Percentiles rank a stretch among this genome's conserved stretches.
These are phyloP conservation scores for Harpalus rubripes DNA, from an alignment of 2,888 invertebrate species.

Conservation along the genomic window DNA sequence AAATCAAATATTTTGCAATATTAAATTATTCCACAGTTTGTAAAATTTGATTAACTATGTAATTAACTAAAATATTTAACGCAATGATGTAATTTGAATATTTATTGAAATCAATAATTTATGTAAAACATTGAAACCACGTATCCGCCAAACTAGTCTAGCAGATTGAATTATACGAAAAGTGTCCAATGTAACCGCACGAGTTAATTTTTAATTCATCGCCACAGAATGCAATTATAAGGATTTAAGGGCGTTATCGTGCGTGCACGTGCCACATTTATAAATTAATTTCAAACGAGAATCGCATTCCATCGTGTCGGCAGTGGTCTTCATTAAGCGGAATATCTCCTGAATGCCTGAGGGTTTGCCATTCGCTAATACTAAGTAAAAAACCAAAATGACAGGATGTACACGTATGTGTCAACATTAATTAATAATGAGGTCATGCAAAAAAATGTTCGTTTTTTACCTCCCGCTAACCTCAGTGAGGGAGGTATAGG, in stretches of 20 bases:
- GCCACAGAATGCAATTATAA: conserved; percentile 51
- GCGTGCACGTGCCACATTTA: background rate
- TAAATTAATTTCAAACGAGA: background rate
- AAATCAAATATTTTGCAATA: background rate
- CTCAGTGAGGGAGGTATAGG: no score
- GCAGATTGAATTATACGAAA: background rate
- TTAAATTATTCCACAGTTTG: background rate
- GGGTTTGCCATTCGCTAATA: background rate
- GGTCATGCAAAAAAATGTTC: no score
- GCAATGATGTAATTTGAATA: conserved; percentile 17
- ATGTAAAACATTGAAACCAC: background rate
- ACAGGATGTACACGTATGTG: no score
- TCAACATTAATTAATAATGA: no score
- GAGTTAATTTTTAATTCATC: conserved; percentile 49
- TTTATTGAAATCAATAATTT: conserved; percentile 22
- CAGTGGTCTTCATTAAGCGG: background rate
- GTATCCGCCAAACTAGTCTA: background rate
- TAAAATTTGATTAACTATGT: background rate
- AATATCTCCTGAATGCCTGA: background rate
- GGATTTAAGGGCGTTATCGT: conserved; percentile 33
- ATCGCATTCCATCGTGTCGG: background rate
- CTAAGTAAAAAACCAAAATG: no score
- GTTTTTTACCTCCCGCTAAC: no score
- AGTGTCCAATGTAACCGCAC: background rate
- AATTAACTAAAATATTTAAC: conserved; percentile 23